Evolutionary conservation across 2,113 vertebrate genomes (phyloP), one percentile per base, ranked within the genome.

Genomic region (Etheostoma spectabile): DNA sequence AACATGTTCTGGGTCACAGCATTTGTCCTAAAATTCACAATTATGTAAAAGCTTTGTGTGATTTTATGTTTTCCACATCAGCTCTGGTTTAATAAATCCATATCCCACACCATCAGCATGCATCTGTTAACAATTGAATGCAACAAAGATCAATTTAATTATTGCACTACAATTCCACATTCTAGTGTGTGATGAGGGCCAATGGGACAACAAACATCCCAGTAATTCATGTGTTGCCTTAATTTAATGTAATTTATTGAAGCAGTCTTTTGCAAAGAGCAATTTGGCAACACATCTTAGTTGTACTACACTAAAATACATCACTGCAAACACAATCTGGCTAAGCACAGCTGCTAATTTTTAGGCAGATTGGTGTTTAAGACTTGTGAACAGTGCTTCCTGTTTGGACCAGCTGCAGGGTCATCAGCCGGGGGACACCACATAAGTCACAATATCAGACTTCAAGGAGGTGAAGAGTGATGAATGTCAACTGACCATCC

Each of bases 171-270:
- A 62, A 76, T 60, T 65, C 27, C 35, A 72, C 30, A 45, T 68
- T 74, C 27, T 27, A 24, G 33, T 51, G 14, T 56, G 62, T 66
- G 49, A 66, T 69, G 45, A 61, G 57, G 74, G 19, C 52, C 61
- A 62, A 8, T 21, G 60, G 51, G 59, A 49, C 52, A 57, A 48
- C 48, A 88, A 55, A 74, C 35, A 64, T 55, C 65, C 51, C 63
- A 16, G 22, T 57, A 60, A 55, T 71, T 85, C 49, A 74, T 30
- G 60, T 55, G 73, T 70, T 24, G 79, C 38, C 15, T 53, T 69
- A 18, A 85, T 83, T 76, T n/a, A 18, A 75, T 80, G 75, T n/a
- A 21, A 75, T 80, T 78, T 61, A 27, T n/a, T 59, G 4, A 49
- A 67, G 19, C 70, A 63, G 30, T 65, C 35, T 30, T 84, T 78